These are phyloP conservation scores for Pterophyllum scalare DNA, from an alignment of 2,113 vertebrate genomes.

Conservation along the genomic window DNA sequence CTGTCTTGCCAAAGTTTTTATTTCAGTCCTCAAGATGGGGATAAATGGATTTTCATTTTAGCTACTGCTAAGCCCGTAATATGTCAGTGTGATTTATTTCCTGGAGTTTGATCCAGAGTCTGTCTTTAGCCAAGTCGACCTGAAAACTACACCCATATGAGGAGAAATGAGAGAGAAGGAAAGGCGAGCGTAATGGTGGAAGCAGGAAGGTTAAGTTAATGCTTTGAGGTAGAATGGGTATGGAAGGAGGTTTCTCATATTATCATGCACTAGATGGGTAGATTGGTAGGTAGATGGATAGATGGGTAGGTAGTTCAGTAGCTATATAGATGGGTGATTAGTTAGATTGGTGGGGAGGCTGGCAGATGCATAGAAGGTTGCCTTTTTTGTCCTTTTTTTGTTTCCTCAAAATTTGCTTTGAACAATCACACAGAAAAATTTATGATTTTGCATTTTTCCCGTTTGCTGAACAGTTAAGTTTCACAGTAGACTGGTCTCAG, in stretches of 20 bases:
- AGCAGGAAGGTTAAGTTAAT: background rate
- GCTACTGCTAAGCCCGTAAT: background rate
- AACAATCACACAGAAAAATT: too few species aligned
- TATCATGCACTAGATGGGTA: background rate
- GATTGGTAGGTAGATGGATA: background rate
- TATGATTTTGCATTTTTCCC: too few species aligned
- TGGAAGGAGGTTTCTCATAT: background rate
- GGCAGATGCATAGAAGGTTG: too few species aligned
- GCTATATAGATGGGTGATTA: background rate
- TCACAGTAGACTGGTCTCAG: too few species aligned
- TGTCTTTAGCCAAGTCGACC: slow-evolving; percentile 3
- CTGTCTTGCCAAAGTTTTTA: background rate
- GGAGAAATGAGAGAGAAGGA: background rate
- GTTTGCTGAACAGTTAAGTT: too few species aligned
- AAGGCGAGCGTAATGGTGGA: background rate
- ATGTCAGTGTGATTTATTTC: slow-evolving; percentile 10
- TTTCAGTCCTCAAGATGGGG: background rate
- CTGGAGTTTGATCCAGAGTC: background rate
- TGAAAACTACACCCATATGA: slow-evolving; percentile 24
- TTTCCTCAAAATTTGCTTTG: too few species aligned
- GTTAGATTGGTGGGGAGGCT: background rate
- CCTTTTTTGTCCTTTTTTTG: too few species aligned
- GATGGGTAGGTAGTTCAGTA: background rate
- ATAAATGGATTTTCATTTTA: slow-evolving; percentile 18
- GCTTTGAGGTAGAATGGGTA: background rate